Conservation (phyloP, 2,888 invertebrate species). For the Nematopogon swammerdamellus region DNA sequence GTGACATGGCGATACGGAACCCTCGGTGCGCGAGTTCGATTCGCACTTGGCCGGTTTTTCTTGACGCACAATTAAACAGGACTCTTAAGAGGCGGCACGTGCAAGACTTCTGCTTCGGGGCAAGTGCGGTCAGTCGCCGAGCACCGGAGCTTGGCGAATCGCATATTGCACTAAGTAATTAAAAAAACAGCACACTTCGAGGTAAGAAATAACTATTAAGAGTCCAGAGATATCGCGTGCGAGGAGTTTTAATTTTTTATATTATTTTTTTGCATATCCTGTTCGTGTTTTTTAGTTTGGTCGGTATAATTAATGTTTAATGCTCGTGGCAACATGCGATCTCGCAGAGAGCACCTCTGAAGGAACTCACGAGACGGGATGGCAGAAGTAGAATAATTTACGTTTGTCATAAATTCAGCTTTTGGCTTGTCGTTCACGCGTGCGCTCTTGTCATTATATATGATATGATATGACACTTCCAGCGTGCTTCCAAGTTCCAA, state of each 20-base stretch:
- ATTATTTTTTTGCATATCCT: neutral
- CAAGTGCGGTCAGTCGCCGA: conserved; percentile 6
- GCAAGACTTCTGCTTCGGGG: conserved; percentile 30
- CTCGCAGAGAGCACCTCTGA: too few species aligned
- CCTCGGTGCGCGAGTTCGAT: too few species aligned
- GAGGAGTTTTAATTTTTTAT: neutral
- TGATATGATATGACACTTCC: too few species aligned
- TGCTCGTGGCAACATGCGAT: too few species aligned
- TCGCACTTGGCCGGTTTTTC: conserved; percentile 13
- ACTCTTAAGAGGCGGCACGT: conserved; percentile 47
- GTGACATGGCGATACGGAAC: too few species aligned
- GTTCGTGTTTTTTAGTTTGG: neutral
- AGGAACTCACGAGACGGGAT: too few species aligned
- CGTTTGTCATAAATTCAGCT: too few species aligned
- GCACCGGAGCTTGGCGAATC: neutral
- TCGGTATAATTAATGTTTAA: too few species aligned
- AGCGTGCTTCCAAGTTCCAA: too few species aligned
- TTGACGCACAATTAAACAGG: conserved; percentile 24
- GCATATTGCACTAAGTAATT: conserved; percentile 2
- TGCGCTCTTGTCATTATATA: too few species aligned
- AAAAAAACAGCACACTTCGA: conserved; percentile 2
- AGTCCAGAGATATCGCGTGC: neutral
- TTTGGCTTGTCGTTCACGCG: too few species aligned
- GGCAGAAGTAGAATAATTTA: too few species aligned
- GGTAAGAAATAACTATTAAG: neutral